Evolutionary conservation across 2,113 vertebrate species (phyloP).

Genomic region (Anguilla japonica): DNA sequence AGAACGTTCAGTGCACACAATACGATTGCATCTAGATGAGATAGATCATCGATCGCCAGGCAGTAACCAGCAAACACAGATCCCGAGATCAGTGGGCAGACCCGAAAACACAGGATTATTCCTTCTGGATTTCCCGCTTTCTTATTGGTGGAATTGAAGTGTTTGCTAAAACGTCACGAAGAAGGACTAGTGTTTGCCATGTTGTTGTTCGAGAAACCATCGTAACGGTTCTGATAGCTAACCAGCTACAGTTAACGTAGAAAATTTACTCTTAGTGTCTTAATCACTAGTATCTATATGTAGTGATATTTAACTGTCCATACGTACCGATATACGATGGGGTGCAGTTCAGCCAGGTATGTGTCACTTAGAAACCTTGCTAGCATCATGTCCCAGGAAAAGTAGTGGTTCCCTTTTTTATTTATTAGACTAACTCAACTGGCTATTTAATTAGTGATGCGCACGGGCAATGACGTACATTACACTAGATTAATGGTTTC

Average conservation of each 20-base stretch:
- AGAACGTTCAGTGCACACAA: too few species aligned
- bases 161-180: background rate
- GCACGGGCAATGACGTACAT: too few species aligned
- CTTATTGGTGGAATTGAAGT: background rate
- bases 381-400: background rate
- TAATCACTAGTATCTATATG: background rate
- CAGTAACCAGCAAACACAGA: too few species aligned
- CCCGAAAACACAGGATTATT: too few species aligned
- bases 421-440: too few species aligned
- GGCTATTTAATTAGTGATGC: too few species aligned
- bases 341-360: background rate
- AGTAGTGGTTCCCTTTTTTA: background rate
- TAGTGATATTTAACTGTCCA: background rate
- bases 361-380: background rate
- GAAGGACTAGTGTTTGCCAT: background rate
- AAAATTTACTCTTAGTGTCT: background rate
- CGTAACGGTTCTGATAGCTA: background rate
- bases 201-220: slow-evolving; percentile 6
- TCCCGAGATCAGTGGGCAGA: too few species aligned
- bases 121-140: background rate
- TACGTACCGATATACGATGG: background rate
- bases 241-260: background rate
- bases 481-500: too few species aligned
- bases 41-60: too few species aligned
- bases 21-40: too few species aligned